Evolutionary conservation across 2,113 vertebrate species (phyloP).

Genomic region (Perccottus glenii): DNA sequence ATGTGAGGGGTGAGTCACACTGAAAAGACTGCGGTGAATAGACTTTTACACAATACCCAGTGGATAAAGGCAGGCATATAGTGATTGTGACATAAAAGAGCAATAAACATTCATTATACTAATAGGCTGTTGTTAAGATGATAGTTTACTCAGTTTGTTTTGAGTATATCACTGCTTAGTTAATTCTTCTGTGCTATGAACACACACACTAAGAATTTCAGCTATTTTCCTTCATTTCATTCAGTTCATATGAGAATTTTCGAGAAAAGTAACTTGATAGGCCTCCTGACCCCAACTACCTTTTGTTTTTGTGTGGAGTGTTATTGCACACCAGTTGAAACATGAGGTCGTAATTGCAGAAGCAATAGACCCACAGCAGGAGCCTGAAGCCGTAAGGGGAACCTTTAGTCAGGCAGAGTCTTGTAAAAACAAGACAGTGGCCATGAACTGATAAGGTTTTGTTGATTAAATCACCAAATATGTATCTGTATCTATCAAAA

Average conservation of each 20-base stretch:
- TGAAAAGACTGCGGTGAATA: conserved; percentile 59
- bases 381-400: conserved; percentile 27
- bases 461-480: conserved; percentile 54
- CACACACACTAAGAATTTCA: conserved; percentile 19
- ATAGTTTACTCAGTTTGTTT: background rate
- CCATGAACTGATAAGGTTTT: conserved; percentile 28
- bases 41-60: conserved; percentile 56
- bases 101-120: conserved; percentile 69
- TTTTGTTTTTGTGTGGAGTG: conserved; percentile 69
- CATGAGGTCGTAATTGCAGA: conserved; percentile 53
- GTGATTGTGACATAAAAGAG: conserved; percentile 63
- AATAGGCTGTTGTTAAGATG: conserved; percentile 31
- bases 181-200: conserved; percentile 38
- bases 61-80: conserved; percentile 58
- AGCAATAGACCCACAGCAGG: conserved; percentile 26
- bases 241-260: conserved; percentile 1
- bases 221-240: background rate
- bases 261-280: conserved; percentile 4
- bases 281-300: conserved; percentile 30
- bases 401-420: conserved; percentile 43
- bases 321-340: conserved; percentile 74
- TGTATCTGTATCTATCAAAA: background rate
- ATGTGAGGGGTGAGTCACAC: conserved; percentile 42
- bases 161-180: conserved; percentile 38
- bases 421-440: conserved; percentile 65